Evolutionary conservation across 2,797 vertebrate genomes (phyloP), one percentile per base, ranked within the genome.

Genomic region (Heliangelus exortis): DNA sequence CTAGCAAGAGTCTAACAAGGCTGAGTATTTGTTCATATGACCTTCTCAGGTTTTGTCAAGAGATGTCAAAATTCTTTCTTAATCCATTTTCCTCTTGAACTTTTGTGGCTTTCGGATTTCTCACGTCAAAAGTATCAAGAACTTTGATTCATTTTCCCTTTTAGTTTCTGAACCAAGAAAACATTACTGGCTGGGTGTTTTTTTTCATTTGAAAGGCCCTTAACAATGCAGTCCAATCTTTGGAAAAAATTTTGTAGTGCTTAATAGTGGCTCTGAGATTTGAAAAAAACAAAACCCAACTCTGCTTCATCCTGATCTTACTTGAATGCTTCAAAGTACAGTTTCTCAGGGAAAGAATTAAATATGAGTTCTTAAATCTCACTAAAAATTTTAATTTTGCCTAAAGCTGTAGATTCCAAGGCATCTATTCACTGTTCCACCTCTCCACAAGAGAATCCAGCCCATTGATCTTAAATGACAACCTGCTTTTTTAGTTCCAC

Each of bases 351-450:
- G 31, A 19, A 78, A 63, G 15, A 89, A 73, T 73, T 63, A 88
- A 63, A 43, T 55, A 34, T 1, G 5, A 85, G 16, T 74, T 53
- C 85, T 62, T 55, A 78, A 79, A 65, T 68, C 19, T 77, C 69
- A 68, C 33, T 66, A 36, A 88, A 65, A 63, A 48, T 69, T 69
- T 81, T 91, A 14, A 9, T 72, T 89, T 85, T 92, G 62, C 89
- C 78, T 84, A 79, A 91, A 90, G 74, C 77, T 84, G 71, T 76
- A 86, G 87, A 91, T 96, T 95, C 89, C 48, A 81, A 76, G 45
- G 48, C 72, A 80, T 72, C 54, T 58, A 75, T 47, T 58, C 51
- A 41, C 26, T 2, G 7, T 94, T 92, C 41, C 7, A 62, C 78
- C 43, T 89, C 31, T 88, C 39, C 66, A 36, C 36, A 73, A 50